Conservation (phyloP, 2,113 vertebrate species). For the Elgaria multicarinata region DNA sequence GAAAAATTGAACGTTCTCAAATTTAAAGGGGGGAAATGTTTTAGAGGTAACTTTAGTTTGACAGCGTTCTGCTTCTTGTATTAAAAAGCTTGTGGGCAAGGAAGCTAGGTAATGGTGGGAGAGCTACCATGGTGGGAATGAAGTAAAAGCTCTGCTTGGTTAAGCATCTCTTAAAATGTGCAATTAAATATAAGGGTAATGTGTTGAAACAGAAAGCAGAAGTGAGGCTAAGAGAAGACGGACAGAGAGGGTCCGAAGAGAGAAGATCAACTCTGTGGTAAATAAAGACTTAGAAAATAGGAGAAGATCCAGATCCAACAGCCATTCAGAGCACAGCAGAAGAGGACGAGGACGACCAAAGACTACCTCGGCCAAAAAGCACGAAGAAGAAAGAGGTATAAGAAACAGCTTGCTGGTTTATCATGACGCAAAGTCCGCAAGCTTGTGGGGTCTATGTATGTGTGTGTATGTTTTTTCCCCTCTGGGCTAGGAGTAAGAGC, state of each 20-base stretch:
- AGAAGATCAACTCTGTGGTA: constrained; percentile 88
- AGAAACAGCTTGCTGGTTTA: background rate
- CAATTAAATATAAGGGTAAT: constrained; percentile 30
- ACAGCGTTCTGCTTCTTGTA: background rate
- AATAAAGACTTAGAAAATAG: constrained; percentile 92
- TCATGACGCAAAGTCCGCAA: background rate
- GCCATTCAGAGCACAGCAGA: constrained; percentile 93
- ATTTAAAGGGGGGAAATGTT: background rate
- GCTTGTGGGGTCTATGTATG: no score
- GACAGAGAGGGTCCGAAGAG: constrained; percentile 92
- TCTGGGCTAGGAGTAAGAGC: background rate
- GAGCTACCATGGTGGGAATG: background rate
- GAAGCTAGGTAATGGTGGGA: background rate
- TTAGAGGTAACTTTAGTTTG: background rate
- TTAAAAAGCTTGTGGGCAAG: background rate
- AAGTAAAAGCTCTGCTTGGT: background rate
- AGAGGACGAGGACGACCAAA: constrained; percentile 94
- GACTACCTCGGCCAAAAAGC: constrained; percentile 91
- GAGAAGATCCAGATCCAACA: constrained; percentile 90
- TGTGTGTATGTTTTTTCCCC: background rate
- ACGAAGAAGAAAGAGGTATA: constrained; percentile 96
- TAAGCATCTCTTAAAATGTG: constrained; percentile 33
- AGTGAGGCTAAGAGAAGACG: constrained; percentile 92
- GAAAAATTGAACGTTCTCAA: background rate
- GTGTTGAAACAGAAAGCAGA: constrained; percentile 85